Conservation (phyloP, 2,888 invertebrate genomes). For the Aradus depressus region DNA sequence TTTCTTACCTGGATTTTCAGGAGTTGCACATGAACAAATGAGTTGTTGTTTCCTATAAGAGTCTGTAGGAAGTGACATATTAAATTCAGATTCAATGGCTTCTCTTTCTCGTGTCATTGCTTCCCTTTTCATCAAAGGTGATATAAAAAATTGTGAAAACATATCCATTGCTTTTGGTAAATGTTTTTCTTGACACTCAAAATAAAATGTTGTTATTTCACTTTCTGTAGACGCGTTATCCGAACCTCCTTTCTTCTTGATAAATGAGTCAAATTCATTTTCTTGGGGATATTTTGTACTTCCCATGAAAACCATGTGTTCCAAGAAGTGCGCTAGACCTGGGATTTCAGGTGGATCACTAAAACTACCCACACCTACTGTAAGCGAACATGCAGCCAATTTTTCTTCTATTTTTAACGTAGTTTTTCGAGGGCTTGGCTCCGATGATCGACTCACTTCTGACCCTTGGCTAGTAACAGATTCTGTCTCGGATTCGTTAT, state of each 20-base stretch:
- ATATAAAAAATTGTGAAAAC: conserved; percentile 80
- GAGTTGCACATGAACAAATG: conserved; percentile 53
- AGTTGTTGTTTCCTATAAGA: conserved; percentile 64
- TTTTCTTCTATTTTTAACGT: conserved; percentile 34
- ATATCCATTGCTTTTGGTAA: conserved; percentile 65
- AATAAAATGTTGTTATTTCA: conserved; percentile 78
- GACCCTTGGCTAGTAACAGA: conserved; percentile 28
- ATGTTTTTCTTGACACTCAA: conserved; percentile 73
- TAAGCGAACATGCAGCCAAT: conserved; percentile 59
- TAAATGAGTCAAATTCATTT: conserved; percentile 70
- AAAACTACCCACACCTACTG: conserved; percentile 66
- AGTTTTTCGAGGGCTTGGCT: conserved; percentile 17
- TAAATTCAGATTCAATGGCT: conserved; percentile 86
- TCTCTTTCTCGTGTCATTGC: conserved; percentile 78
- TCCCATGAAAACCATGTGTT: conserved; percentile 93
- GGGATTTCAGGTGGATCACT: conserved; percentile 65
- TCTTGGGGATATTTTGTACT: conserved; percentile 78
- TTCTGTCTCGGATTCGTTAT: conserved; percentile 4
- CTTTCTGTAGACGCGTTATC: conserved; percentile 64
- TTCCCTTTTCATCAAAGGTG: conserved; percentile 71
- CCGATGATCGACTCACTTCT: conserved; percentile 31
- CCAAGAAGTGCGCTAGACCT: conserved; percentile 74
- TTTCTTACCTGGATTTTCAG: conserved; percentile 53
- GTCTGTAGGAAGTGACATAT: conserved; percentile 65
- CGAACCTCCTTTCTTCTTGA: conserved; percentile 67